phyloP scores from a whole-genome alignment of 2,888 invertebrate species.

The Torymus texanus region DNA sequence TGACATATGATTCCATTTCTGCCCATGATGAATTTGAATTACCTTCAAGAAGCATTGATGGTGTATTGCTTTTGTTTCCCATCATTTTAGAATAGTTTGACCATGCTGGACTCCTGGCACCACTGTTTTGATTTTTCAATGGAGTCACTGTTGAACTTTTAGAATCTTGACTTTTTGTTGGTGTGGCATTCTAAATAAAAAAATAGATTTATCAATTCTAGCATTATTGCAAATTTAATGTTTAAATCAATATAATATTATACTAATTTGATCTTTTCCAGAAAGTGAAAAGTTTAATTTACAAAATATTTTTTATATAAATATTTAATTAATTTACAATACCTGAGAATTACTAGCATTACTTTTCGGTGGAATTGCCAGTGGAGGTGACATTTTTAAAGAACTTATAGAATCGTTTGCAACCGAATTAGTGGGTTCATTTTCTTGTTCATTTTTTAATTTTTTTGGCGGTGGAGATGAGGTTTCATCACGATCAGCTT shows the following conservation, averaged over 20 bases:
- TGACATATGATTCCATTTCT: constrained; percentile 91
- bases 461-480: constrained; percentile 65
- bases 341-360: constrained; percentile 56
- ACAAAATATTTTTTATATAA: neutral
- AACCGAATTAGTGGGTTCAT: constrained; percentile 61
- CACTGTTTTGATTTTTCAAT: constrained; percentile 52
- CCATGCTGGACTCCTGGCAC: constrained; percentile 53
- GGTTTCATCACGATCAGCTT: constrained; percentile 57
- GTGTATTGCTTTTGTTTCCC: constrained; percentile 51
- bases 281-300: neutral
- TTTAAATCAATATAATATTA: too few species aligned
- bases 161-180: constrained; percentile 57
- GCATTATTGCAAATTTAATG: neutral
- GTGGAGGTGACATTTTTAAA: constrained; percentile 74
- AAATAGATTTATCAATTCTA: constrained; percentile 13
- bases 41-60: constrained; percentile 63
- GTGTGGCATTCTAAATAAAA: constrained; percentile 46
- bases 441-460: constrained; percentile 61
- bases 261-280: too few species aligned
- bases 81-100: constrained; percentile 46
- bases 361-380: constrained; percentile 62
- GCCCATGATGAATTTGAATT: constrained; percentile 90
- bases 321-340: constrained; percentile 34
- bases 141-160: constrained; percentile 53
- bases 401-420: constrained; percentile 65